These are phyloP conservation scores for Rana temporaria DNA, from an alignment of 2,113 vertebrate genomes.

Conservation along the genomic window DNA sequence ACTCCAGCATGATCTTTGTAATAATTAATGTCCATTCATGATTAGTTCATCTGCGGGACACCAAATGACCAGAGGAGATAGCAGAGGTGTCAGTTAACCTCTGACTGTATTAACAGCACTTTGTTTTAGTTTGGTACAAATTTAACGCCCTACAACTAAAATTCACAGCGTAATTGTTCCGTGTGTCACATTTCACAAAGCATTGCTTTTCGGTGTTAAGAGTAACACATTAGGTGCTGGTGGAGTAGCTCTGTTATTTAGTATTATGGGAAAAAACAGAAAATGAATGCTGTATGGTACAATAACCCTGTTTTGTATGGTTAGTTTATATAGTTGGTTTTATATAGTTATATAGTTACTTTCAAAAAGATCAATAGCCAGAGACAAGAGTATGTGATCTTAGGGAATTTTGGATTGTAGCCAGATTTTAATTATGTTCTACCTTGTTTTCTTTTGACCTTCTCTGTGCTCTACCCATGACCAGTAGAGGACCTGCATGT, in stretches of 20 bases:
- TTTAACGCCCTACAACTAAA: constrained; percentile 27
- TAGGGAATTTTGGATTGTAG: too few species aligned
- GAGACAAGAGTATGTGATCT: too few species aligned
- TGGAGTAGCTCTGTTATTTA: neutral
- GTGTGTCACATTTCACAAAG: neutral
- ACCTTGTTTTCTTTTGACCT: too few species aligned
- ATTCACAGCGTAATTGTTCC: constrained; percentile 5
- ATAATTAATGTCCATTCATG: constrained; percentile 70
- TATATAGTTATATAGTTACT: too few species aligned
- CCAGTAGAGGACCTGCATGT: too few species aligned
- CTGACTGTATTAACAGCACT: constrained; percentile 45
- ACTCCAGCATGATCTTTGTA: constrained; percentile 63
- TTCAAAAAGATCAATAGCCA: too few species aligned
- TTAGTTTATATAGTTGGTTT: too few species aligned
- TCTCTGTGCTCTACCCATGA: too few species aligned
- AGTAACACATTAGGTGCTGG: neutral
- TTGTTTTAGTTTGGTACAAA: neutral
- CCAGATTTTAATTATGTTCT: too few species aligned
- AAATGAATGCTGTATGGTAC: neutral
- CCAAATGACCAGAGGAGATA: constrained; percentile 63
- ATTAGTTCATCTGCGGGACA: constrained; percentile 64
- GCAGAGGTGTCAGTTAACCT: constrained; percentile 67
- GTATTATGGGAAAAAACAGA: neutral
- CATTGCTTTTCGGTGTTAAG: neutral
- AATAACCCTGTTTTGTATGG: too few species aligned